Percentiles rank a stretch among this genome's conserved stretches.
phyloP scores from a whole-genome alignment of 2,113 vertebrate species.

The Leptosomus discolor region DNA sequence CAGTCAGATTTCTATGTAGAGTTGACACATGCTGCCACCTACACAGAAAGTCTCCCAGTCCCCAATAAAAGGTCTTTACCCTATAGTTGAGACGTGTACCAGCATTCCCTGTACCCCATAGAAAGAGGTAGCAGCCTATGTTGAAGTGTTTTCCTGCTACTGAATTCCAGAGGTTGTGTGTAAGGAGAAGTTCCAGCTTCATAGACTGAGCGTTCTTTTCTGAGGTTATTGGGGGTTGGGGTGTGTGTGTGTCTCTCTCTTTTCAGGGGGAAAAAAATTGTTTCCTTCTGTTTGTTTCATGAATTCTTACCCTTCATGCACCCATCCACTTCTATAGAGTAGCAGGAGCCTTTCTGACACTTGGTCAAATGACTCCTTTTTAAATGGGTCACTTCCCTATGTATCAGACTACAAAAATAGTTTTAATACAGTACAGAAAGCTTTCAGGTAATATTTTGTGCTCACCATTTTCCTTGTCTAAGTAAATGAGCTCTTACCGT shows the following conservation, averaged over 20 bases:
- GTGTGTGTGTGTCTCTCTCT: no score
- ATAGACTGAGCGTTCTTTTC: neutral
- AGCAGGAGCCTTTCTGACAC: neutral
- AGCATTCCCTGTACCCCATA: neutral
- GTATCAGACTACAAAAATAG: neutral
- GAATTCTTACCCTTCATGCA: neutral
- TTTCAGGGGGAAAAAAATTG: no score
- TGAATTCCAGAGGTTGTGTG: neutral
- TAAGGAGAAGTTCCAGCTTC: neutral
- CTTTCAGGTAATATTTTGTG: neutral
- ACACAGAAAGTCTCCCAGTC: neutral
- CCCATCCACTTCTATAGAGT: neutral
- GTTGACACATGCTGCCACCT: neutral
- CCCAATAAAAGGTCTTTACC: neutral
- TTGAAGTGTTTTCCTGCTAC: neutral
- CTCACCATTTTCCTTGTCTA: neutral
- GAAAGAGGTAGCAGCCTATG: neutral
- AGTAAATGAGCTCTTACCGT: neutral
- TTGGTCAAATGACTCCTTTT: neutral
- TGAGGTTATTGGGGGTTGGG: neutral
- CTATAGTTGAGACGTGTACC: accelerated
- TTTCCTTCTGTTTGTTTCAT: neutral
- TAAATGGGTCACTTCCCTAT: neutral
- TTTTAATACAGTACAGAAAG: neutral
- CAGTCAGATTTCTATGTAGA: accelerated